A percentile compares a stretch with the other conserved stretches of the same genome.
Evolutionary conservation across 1,140 invertebrate species (phyloP).

Genomic region (Bactericera cockerelli): DNA sequence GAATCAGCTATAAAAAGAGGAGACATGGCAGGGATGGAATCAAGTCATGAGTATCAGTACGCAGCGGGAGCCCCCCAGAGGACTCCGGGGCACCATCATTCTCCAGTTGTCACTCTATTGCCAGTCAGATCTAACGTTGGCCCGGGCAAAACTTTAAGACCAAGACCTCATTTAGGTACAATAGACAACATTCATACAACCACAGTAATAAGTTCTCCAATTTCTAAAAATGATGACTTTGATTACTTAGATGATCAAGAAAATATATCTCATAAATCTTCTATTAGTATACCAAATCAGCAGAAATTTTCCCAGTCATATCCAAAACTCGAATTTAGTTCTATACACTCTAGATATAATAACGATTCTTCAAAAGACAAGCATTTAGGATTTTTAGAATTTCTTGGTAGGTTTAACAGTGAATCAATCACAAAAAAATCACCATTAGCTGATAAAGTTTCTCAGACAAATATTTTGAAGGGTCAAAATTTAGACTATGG

Average conservation of each 20-base stretch:
- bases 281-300: too few species aligned
- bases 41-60: conserved; percentile 10
- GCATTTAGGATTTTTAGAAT: too few species aligned
- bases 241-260: too few species aligned
- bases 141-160: conserved; percentile 36
- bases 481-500: not conserved
- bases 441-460: not conserved
- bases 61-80: not conserved
- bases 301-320: too few species aligned
- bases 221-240: too few species aligned
- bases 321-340: too few species aligned
- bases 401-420: too few species aligned
- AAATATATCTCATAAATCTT: too few species aligned
- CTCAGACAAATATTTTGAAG: conserved; percentile 5
- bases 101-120: conserved; percentile 36
- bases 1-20: not conserved
- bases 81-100: not conserved
- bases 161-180: conserved; percentile 28
- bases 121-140: conserved; percentile 45
- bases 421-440: not conserved
- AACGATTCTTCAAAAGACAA: too few species aligned
- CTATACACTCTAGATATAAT: too few species aligned
- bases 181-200: conserved; percentile 1
- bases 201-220: not conserved
- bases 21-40: not conserved